Percentiles rank a stretch among this genome's conserved stretches.
Conservation (phyloP, 2,888 invertebrate genomes). For the Drosophila atripex region DNA sequence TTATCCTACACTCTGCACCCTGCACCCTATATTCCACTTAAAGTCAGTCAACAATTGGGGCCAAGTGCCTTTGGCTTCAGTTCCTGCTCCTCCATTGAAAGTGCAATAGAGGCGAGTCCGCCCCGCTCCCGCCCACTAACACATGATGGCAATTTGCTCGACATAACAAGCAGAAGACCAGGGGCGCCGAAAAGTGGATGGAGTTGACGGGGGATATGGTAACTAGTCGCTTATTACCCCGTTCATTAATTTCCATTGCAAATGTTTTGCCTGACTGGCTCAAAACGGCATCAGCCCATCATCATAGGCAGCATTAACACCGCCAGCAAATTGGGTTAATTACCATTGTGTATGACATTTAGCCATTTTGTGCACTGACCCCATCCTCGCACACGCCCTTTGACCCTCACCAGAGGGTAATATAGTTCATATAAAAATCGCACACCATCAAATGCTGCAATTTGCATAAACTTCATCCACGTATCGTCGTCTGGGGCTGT, state of each 20-base stretch:
- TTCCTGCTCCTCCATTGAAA: constrained; percentile 15
- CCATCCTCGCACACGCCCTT: neutral
- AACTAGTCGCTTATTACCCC: constrained; percentile 40
- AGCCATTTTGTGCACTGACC: constrained; percentile 45
- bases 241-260: constrained; percentile 64
- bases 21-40: constrained; percentile 16
- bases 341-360: constrained; percentile 65
- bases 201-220: neutral
- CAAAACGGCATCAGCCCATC: constrained; percentile 48
- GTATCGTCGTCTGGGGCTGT: constrained; percentile 46
- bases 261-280: constrained; percentile 44
- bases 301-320: constrained; percentile 57
- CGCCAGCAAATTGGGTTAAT: constrained; percentile 70
- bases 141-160: constrained; percentile 46
- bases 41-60: constrained; percentile 39
- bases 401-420: neutral
- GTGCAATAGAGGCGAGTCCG: constrained; percentile 24
- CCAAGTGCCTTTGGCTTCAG: constrained; percentile 25
- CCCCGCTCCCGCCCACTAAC: constrained; percentile 17
- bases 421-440: constrained; percentile 43
- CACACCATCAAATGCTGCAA: constrained; percentile 58
- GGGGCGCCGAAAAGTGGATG: neutral
- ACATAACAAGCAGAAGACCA: constrained; percentile 27
- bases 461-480: constrained; percentile 61
- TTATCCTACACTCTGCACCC: neutral